Evolutionary conservation across 2,888 invertebrate genomes (phyloP).

Genomic region (Acrobasis consociella): DNA sequence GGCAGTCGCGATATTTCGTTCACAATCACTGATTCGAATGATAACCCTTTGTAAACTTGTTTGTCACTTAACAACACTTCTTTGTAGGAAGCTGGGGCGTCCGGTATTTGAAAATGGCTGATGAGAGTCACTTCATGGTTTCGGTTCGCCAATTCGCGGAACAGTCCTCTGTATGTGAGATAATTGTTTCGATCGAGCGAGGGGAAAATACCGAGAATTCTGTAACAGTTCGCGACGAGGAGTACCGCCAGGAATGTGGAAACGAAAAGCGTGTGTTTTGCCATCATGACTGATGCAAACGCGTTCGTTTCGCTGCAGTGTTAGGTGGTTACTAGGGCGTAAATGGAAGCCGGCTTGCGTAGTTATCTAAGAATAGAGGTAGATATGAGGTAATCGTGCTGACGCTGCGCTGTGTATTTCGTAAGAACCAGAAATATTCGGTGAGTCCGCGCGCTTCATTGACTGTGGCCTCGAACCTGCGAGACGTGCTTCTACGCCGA

Average conservation of each 20-base stretch:
- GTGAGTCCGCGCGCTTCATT: conserved; percentile 57
- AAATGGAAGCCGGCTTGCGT: conserved; percentile 62
- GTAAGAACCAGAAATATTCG: conserved; percentile 73
- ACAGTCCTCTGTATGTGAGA: conserved; percentile 72
- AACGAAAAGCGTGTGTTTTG: conserved; percentile 50
- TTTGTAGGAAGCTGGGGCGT: conserved; percentile 76
- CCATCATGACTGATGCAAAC: conserved; percentile 64
- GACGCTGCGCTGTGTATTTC: conserved; percentile 68
- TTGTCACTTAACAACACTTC: conserved; percentile 77
- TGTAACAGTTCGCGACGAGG: conserved; percentile 62
- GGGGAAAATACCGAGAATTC: conserved; percentile 80
- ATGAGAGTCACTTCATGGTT: conserved; percentile 81
- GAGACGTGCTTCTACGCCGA: conserved; percentile 46
- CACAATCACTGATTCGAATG: conserved; percentile 74
- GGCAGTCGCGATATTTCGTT: conserved; percentile 75
- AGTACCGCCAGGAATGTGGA: conserved; percentile 57
- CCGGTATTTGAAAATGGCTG: conserved; percentile 72
- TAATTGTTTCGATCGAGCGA: conserved; percentile 78
- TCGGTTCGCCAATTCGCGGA: conserved; percentile 74
- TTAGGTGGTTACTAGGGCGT: conserved; percentile 70
- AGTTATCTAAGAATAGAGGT: conserved; percentile 75
- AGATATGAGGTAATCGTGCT: conserved; percentile 74
- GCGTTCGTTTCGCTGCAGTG: conserved; percentile 64
- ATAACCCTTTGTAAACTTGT: conserved; percentile 67
- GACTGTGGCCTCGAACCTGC: conserved; percentile 67